phyloP scores from a whole-genome alignment of 2,888 invertebrate genomes.

The Catocala fraxini region DNA sequence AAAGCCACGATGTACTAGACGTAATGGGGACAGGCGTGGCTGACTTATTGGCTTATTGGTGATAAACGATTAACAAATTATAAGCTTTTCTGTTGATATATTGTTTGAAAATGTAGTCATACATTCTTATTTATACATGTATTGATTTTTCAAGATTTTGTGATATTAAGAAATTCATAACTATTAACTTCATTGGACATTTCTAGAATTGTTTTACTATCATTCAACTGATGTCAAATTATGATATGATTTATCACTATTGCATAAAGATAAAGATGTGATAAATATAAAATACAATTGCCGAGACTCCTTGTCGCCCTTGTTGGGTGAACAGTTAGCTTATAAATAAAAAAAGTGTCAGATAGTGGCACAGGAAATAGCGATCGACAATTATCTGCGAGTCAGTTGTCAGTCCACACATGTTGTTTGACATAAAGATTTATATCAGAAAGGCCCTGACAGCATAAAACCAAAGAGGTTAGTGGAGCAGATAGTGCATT shows the following conservation, averaged over 20 bases:
- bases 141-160: no score
- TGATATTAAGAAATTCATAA: no score
- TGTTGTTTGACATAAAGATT: constrained; percentile 64
- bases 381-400: constrained; percentile 76
- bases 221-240: background rate
- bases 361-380: constrained; percentile 81
- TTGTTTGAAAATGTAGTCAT: constrained; percentile 10
- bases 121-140: no score
- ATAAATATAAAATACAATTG: constrained; percentile 22
- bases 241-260: constrained; percentile 24
- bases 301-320: constrained; percentile 47
- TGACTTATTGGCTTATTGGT: constrained; percentile 36
- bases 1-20: constrained; percentile 57
- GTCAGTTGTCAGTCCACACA: constrained; percentile 63
- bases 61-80: constrained; percentile 39
- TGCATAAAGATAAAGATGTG: constrained; percentile 23
- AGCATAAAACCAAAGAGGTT: constrained; percentile 54
- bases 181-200: no score
- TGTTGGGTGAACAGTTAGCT: constrained; percentile 58
- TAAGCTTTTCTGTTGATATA: constrained; percentile 22
- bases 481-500: constrained; percentile 55
- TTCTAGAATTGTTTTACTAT: no score
- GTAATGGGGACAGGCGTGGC: constrained; percentile 53
- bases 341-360: constrained; percentile 70
- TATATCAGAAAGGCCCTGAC: constrained; percentile 60